Base-by-base conservation (phyloP, 2,797 vertebrate species). In the Pangasius krempfi region DNA sequence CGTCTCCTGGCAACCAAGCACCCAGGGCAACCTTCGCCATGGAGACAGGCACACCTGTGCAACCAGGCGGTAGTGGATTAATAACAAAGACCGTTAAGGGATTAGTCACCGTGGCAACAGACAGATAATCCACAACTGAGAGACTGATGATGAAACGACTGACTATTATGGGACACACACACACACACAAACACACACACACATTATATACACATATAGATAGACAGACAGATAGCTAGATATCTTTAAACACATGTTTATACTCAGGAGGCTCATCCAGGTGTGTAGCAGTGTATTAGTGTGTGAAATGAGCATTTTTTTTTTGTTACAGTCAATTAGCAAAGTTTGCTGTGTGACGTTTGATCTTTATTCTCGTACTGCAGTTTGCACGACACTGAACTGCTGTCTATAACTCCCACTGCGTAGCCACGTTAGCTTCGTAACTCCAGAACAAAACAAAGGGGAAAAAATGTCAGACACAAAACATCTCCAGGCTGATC, bases 31-130 rank as follows among this genome's bases (percentile, higher is more conserved):
- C 80, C 1, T 85, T 91, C 58, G 76, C 93, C 90, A 91, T 92
- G 92, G 92, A 50, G 88, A 94, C 93, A 66, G 92, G 89, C 88
- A 92, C 93, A 93, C 92, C 93, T 90, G 92, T 91, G 94, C 91
- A 90, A 87, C 64, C 82, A 91, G 86, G 89, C 64, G 90, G 9
- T 62, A 75, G 20, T 30, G 92, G 92, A 93, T 94, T 81, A 83
- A 89, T 78, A 40, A 68, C 60, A 87, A 89, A 92, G 87, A 87
- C 86, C 91, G 91, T 90, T 94, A 93, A 90, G 92, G 92, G 92
- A 93, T 94, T 91, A 92, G 89, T 91, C 85, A 54, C 89, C 2
- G 81, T 78, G 87, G 91, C 92, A 91, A 92, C 94, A 72, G 84
- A 90, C 88, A 93, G 90, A 94, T 95, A 92, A 95, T 95, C 93